Percentiles rank a stretch among this genome's conserved stretches.
Conservation (phyloP, 2,888 invertebrate genomes). For the Xanthia icteritia region DNA sequence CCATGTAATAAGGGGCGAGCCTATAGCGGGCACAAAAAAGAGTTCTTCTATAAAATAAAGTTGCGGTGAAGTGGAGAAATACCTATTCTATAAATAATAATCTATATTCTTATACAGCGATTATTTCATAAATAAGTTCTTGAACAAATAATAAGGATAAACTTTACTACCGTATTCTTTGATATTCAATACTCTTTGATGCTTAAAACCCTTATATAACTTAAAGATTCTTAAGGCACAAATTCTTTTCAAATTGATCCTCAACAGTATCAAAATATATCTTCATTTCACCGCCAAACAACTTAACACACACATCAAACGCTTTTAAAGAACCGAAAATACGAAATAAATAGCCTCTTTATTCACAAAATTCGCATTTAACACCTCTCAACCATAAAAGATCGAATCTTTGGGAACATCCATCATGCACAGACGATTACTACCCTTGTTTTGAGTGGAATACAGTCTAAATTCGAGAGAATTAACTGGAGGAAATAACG, state of each 20-base stretch:
- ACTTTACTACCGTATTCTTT: not conserved
- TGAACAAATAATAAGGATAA: not conserved
- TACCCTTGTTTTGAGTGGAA: slow-evolving; percentile 3
- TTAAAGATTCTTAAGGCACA: not conserved
- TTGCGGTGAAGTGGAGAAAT: not conserved
- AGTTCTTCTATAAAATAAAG: not conserved
- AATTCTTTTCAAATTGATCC: slow-evolving; percentile 23
- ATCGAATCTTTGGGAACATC: slow-evolving; percentile 49
- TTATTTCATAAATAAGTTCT: not conserved
- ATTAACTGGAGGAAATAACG: slow-evolving; percentile 18
- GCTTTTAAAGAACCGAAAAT: slow-evolving; percentile 46
- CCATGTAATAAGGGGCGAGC: too few relatives aligned
- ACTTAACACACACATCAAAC: slow-evolving; percentile 45
- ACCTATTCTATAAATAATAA: too few relatives aligned
- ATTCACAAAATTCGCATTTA: slow-evolving; percentile 59
- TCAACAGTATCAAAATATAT: slow-evolving; percentile 10
- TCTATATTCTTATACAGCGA: not conserved
- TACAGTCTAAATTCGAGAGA: slow-evolving; percentile 38
- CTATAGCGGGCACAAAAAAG: too few relatives aligned
- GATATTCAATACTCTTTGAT: not conserved
- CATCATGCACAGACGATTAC: slow-evolving; percentile 23
- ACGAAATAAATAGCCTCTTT: slow-evolving; percentile 56
- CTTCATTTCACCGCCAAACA: slow-evolving; percentile 19
- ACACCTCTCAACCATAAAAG: slow-evolving; percentile 58
- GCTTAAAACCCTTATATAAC: not conserved